Conservation (phyloP, 2,113 vertebrate species). For the Azemiops feae region DNA sequence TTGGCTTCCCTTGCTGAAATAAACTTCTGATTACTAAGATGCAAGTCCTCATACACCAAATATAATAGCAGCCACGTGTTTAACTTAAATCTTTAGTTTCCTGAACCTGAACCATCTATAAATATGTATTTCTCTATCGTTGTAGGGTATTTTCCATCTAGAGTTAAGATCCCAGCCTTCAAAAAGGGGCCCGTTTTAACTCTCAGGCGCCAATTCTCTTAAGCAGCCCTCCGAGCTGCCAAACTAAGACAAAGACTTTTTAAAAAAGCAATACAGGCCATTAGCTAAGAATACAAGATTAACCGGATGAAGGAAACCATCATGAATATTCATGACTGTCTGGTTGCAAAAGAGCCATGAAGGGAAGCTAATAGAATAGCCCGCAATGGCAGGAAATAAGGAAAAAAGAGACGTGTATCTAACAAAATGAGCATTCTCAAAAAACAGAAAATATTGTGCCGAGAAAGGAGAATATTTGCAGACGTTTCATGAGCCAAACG, state of each 20-base stretch:
- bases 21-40: too few species aligned
- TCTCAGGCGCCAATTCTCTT: slow-evolving; percentile 30
- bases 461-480: neutral
- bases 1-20: too few species aligned
- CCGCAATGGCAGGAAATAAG: slow-evolving; percentile 36
- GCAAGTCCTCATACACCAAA: neutral
- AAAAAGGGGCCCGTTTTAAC: neutral
- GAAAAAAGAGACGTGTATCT: slow-evolving; percentile 46
- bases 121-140: neutral
- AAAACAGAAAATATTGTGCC: neutral
- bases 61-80: neutral
- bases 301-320: neutral
- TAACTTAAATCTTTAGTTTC: neutral
- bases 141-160: neutral
- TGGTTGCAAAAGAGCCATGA: slow-evolving; percentile 58
- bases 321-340: slow-evolving; percentile 68
- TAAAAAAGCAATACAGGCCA: slow-evolving; percentile 24
- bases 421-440: slow-evolving; percentile 26
- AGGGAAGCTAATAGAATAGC: slow-evolving; percentile 38
- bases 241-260: slow-evolving; percentile 38
- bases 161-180: neutral
- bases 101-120: neutral
- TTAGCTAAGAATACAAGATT: slow-evolving; percentile 41
- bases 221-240: slow-evolving; percentile 28
- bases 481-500: neutral